These are phyloP conservation scores for Thalpophila matura DNA, from an alignment of 2,888 invertebrate species.

Conservation along the genomic window DNA sequence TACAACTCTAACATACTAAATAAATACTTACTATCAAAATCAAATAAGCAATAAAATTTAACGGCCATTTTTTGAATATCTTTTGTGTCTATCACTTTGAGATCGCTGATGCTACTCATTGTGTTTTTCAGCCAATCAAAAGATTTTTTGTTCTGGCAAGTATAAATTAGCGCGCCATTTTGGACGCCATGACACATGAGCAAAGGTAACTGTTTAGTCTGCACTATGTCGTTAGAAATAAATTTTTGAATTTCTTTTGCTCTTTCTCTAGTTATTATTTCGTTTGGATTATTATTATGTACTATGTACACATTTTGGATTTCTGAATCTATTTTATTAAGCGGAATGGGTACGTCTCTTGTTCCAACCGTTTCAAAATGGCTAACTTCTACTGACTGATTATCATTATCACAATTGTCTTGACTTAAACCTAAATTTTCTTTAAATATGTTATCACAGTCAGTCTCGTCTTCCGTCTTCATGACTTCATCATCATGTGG, in stretches of 20 bases:
- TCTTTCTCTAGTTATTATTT: conserved; percentile 43
- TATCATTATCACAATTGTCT: conserved; percentile 46
- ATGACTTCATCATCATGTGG: not conserved
- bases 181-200: conserved; percentile 76
- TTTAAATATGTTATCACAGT: conserved; percentile 7
- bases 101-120: conserved; percentile 48
- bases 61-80: conserved; percentile 63
- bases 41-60: conserved; percentile 62
- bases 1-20: conserved; percentile 71
- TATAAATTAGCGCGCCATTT: conserved; percentile 73
- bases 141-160: conserved; percentile 71
- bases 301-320: conserved; percentile 54
- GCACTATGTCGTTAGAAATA: conserved; percentile 63
- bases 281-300: conserved; percentile 53
- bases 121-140: conserved; percentile 62
- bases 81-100: conserved; percentile 43
- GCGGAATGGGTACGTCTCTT: not conserved
- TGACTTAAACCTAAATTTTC: conserved; percentile 36
- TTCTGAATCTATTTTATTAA: not conserved
- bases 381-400: not conserved
- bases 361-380: not conserved
- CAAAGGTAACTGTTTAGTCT: conserved; percentile 63
- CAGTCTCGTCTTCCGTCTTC: conserved; percentile 1
- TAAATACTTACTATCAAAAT: conserved; percentile 59
- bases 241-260: conserved; percentile 38